Evolutionary conservation across 2,888 invertebrate genomes (phyloP).

Genomic region (Drosophila cognata): DNA sequence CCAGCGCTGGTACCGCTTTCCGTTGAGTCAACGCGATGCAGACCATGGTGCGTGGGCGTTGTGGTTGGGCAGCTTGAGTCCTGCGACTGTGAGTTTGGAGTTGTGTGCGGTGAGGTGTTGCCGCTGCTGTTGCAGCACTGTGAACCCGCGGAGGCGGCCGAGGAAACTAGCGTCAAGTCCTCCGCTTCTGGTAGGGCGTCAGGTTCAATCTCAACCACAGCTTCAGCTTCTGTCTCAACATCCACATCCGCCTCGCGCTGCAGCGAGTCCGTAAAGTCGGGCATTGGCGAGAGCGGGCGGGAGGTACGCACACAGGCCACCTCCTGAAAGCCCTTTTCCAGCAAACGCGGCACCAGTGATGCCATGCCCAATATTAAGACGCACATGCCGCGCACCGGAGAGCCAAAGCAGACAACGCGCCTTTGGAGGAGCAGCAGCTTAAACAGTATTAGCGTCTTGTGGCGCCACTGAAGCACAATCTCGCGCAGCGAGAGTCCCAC

Average conservation of each 20-base stretch:
- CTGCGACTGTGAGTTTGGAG: constrained; percentile 67
- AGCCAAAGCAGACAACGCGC: constrained; percentile 95
- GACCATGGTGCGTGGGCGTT: constrained; percentile 63
- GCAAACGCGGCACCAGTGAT: constrained; percentile 95
- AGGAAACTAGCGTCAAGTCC: constrained; percentile 66
- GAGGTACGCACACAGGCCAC: constrained; percentile 93
- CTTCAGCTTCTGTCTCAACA: constrained; percentile 34
- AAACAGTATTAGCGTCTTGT: constrained; percentile 96
- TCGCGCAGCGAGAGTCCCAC: constrained; percentile 84
- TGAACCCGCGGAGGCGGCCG: constrained; percentile 67
- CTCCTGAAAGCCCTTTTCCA: constrained; percentile 93
- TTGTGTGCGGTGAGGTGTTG: constrained; percentile 68
- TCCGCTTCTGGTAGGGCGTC: constrained; percentile 49
- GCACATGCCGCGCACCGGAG: constrained; percentile 96
- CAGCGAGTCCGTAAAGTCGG: constrained; percentile 86
- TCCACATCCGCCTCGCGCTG: constrained; percentile 65
- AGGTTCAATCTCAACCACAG: constrained; percentile 24
- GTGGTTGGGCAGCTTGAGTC: constrained; percentile 61
- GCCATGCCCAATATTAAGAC: constrained; percentile 94
- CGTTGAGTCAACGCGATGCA: constrained; percentile 82
- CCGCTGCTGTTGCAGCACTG: constrained; percentile 72
- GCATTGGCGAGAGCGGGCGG: constrained; percentile 90
- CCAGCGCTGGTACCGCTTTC: constrained; percentile 52
- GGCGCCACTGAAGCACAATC: constrained; percentile 89
- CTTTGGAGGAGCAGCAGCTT: constrained; percentile 96